These are phyloP conservation scores for Microcebus lehilahytsara DNA, from an alignment of 2,113 vertebrate species.

Conservation along the genomic window DNA sequence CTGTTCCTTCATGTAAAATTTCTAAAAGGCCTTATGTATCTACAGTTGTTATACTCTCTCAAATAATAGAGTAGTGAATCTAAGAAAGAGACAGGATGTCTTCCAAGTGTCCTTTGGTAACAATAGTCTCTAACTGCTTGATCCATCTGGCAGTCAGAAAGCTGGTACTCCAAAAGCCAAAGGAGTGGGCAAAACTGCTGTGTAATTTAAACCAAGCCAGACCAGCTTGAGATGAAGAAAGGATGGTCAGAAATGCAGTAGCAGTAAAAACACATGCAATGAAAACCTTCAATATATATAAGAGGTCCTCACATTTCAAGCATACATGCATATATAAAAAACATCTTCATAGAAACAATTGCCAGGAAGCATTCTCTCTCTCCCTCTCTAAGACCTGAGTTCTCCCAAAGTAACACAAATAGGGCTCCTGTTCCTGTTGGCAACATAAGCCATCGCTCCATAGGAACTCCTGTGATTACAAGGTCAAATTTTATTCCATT, in stretches of 20 bases:
- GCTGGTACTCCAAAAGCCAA: not conserved
- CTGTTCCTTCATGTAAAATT: not conserved
- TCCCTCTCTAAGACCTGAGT: not conserved
- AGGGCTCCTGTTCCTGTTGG: not conserved
- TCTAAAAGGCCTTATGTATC: not conserved
- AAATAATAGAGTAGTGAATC: not conserved
- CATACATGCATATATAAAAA: not conserved
- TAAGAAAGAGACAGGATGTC: not conserved
- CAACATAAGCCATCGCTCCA: not conserved
- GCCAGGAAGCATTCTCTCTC: not conserved
- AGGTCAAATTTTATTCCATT: constrained; percentile 39
- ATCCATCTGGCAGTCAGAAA: not conserved
- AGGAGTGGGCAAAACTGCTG: not conserved
- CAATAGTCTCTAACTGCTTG: not conserved
- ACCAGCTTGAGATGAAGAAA: not conserved
- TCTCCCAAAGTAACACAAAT: not conserved
- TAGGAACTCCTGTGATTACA: not conserved
- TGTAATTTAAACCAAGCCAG: not conserved
- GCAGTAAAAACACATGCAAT: not conserved
- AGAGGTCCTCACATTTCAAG: not conserved
- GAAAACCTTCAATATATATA: not conserved
- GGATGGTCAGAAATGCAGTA: not conserved
- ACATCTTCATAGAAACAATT: not conserved
- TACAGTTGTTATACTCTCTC: not conserved
- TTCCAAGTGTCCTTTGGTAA: not conserved